phyloP scores from a whole-genome alignment of 2,797 vertebrate species.

The Erethizon dorsatum region DNA sequence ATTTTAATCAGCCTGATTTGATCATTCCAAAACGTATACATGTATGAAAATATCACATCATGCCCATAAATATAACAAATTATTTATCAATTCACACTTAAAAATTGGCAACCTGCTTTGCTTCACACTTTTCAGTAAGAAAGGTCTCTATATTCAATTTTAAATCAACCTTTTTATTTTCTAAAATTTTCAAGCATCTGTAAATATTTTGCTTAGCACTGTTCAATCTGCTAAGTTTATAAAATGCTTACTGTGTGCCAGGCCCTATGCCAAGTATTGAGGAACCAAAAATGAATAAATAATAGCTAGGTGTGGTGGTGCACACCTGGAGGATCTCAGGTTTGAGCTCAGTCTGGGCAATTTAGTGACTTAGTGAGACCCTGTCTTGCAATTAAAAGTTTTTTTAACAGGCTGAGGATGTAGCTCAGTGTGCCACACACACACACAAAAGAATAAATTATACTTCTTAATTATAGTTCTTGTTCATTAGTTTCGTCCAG shows the following conservation, averaged over 20 bases:
- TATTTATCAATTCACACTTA: not conserved
- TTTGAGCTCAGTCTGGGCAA: not conserved
- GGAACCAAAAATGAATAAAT: not conserved
- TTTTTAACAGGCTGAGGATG: not conserved
- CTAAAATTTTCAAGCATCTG: not conserved
- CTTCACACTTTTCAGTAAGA: not conserved
- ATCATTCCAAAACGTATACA: not conserved
- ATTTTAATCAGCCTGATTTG: not conserved
- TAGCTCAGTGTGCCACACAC: not conserved
- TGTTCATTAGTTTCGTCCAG: not conserved
- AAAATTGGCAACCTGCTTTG: not conserved
- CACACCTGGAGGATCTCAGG: not conserved
- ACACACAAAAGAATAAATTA: not conserved
- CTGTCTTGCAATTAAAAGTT: not conserved
- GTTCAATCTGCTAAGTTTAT: constrained; percentile 36
- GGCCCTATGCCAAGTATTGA: not conserved
- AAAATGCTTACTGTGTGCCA: not conserved
- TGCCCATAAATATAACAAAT: not conserved
- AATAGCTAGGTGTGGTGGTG: not conserved
- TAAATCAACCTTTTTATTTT: constrained; percentile 44
- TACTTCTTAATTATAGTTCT: not conserved
- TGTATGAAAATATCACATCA: not conserved
- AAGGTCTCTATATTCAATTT: not conserved
- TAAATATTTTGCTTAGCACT: constrained; percentile 10
- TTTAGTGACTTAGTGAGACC: not conserved